Conservation (phyloP, 2,888 invertebrate species). For the Halictus quadricinctus region DNA sequence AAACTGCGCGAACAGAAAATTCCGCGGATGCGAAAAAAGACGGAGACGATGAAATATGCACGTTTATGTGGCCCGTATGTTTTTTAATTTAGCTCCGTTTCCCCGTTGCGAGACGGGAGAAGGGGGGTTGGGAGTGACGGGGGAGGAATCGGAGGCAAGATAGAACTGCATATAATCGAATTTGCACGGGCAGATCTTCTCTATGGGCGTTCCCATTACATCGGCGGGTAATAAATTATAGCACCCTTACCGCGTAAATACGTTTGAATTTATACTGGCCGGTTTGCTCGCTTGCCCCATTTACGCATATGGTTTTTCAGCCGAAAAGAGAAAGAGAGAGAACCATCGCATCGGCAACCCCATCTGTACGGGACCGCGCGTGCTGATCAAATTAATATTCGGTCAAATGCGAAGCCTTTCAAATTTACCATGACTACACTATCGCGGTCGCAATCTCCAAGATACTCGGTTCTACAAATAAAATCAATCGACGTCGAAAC, state of each 20-base stretch:
- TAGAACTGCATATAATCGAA: constrained; percentile 68
- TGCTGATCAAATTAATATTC: constrained; percentile 37
- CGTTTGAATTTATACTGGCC: constrained; percentile 71
- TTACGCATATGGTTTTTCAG: constrained; percentile 77
- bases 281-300: constrained; percentile 71
- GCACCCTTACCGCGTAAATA: constrained; percentile 69
- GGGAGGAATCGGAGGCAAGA: constrained; percentile 52
- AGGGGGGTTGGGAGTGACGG: constrained; percentile 8
- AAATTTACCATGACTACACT: constrained; percentile 13
- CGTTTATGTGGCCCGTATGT: constrained; percentile 33
- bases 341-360: constrained; percentile 1
- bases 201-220: constrained; percentile 68
- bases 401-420: constrained; percentile 14
- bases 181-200: constrained; percentile 65
- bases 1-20: constrained; percentile 17
- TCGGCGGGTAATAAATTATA: constrained; percentile 72
- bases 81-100: constrained; percentile 62
- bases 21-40: constrained; percentile 24
- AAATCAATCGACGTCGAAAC: constrained; percentile 9
- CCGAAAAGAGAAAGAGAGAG: constrained; percentile 10
- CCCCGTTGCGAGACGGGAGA: constrained; percentile 12
- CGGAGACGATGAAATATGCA: constrained; percentile 48
- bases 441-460: background rate
- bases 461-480: background rate
- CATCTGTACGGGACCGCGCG: background rate